Percentiles rank a stretch among this genome's conserved stretches.
These are phyloP conservation scores for Epizoanthus stellaris DNA, from an alignment of 92 coral and sea anemone species.

Conservation along the genomic window DNA sequence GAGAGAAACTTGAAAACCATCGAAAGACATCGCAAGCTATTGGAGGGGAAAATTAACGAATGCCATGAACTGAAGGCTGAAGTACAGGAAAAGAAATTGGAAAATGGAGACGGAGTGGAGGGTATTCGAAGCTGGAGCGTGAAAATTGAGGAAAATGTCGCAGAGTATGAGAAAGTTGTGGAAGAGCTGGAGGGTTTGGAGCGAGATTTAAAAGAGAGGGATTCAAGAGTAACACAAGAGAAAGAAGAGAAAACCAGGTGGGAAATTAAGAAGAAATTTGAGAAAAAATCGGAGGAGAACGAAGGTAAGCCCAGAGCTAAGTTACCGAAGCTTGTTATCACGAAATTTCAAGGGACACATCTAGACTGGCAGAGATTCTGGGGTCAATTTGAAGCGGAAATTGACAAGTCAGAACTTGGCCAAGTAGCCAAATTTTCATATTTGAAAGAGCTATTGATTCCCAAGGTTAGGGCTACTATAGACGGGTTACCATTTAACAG, in stretches of 20 bases:
- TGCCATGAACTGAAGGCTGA: background rate
- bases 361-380: background rate
- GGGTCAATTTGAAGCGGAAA: background rate
- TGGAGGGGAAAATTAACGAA: constrained; percentile 5
- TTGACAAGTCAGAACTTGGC: background rate
- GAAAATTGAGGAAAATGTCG: background rate
- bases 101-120: constrained; percentile 9
- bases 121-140: background rate
- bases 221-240: constrained; percentile 19
- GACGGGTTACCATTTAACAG: constrained; percentile 22
- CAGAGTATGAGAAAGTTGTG: constrained; percentile 4
- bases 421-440: constrained; percentile 16
- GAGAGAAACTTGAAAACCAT: background rate
- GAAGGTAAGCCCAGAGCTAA: constrained; percentile 28
- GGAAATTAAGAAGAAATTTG: constrained; percentile 39
- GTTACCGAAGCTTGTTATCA: constrained; percentile 21
- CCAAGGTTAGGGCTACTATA: background rate
- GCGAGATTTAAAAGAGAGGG: constrained; percentile 19
- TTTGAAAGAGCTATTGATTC: constrained; percentile 14
- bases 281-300: background rate
- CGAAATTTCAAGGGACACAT: constrained; percentile 14
- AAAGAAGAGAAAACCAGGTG: constrained; percentile 14
- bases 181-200: constrained; percentile 16
- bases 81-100: constrained; percentile 27
- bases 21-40: constrained; percentile 9